Percentiles rank a stretch among this genome's conserved stretches.
Evolutionary conservation across 2,113 vertebrate genomes (phyloP).

Genomic region (Speoplatyrhinus poulsoni): DNA sequence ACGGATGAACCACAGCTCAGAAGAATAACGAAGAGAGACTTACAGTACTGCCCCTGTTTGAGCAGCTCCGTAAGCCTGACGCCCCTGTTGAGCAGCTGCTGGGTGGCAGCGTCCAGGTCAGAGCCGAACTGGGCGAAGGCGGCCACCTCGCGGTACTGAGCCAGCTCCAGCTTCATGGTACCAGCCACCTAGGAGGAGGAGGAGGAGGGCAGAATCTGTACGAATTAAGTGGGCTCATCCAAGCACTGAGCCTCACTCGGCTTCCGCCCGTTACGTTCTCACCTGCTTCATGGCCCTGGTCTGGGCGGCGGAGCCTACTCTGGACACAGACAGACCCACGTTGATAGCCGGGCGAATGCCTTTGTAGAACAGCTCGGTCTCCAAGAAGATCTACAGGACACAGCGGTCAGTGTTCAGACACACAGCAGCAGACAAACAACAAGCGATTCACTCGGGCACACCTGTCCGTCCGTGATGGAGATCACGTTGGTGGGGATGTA

Average conservation of each 20-base stretch:
- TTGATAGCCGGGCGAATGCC: conserved; percentile 98
- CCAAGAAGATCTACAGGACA: conserved; percentile 91
- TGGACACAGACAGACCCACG: conserved; percentile 96
- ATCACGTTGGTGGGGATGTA: conserved; percentile 99
- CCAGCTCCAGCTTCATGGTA: conserved; percentile 97
- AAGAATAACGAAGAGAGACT: conserved; percentile 50
- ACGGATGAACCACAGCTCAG: not conserved
- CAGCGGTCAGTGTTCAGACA: not conserved
- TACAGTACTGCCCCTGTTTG: conserved; percentile 97
- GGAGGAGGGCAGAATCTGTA: too few species aligned
- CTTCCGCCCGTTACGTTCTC: not conserved
- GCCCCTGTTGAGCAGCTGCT: conserved; percentile 93
- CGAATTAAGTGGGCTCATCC: not conserved
- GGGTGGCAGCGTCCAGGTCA: conserved; percentile 94
- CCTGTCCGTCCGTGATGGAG: conserved; percentile 98
- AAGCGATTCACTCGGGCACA: conserved; percentile 36
- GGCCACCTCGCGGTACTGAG: conserved; percentile 96
- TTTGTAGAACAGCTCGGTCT: conserved; percentile 99
- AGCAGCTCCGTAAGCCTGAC: conserved; percentile 95
- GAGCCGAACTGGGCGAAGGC: conserved; percentile 98
- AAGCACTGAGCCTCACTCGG: not conserved
- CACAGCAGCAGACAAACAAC: not conserved
- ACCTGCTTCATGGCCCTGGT: conserved; percentile 99
- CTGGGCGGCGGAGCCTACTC: conserved; percentile 98
- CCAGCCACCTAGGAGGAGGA: conserved; percentile 85